Base-by-base conservation (phyloP, 2,888 invertebrate species). In the Euplagia quadripunctaria region DNA sequence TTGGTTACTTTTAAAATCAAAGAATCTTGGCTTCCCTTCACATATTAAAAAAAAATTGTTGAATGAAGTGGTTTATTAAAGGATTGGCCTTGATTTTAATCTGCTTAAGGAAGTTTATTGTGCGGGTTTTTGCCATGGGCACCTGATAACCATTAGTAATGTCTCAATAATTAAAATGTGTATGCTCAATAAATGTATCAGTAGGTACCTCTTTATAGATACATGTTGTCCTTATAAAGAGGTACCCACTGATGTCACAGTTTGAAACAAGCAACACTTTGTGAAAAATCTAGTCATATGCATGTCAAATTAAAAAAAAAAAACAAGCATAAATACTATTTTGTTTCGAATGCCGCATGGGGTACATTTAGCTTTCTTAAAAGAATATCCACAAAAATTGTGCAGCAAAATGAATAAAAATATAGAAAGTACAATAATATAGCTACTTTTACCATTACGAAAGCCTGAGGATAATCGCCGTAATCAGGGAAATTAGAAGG, bases 391-490 rank as follows among this genome's bases (percentile, higher is more conserved):
- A 16, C 9, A 49, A 16, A 66, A 66, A 14, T 20, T 49, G 8
- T 16, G 20, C 49, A 1, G 5, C 5, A 66, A 51, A 66, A 49
- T 31, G 31, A 49, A 31, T 20, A 49, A 51, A 66, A 6, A 9
- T 4, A 17, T 43, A 41, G 5, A 41, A 17, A 51, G 31, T 41
- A 51, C 49, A 31, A 72, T 68, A 73, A 70, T 74, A 71, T 66
- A 68, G 52, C 20, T 66, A 63, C 41, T 64, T 96, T 96, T 96
- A 99, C 99, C 97, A 99, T 97, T 74, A 98, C 98, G 95, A 98
- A 99, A 17, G 98, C 97, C 92, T 98, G 97, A 14, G 98, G 98
- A 95, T 98, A 99, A 90, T 99, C 99, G 31, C 99, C 99, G 92
- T 99, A 99, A 79, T 97, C 97, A 0, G 99, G 99, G 95, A 97